These are phyloP conservation scores for Leptodactylus fallax DNA, from an alignment of 2,797 vertebrate genomes.

Conservation along the genomic window DNA sequence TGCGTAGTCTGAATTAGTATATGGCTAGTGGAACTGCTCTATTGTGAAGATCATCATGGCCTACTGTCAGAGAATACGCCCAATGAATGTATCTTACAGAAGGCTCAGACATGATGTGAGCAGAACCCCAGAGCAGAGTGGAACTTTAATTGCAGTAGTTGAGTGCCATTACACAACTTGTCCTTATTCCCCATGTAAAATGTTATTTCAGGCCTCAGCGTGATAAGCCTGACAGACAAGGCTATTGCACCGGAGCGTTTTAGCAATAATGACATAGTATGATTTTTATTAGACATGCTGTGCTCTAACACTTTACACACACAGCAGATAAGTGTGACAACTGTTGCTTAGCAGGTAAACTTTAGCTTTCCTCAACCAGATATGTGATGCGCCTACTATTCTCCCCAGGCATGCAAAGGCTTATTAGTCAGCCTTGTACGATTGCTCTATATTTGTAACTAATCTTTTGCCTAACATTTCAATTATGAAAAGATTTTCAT, in stretches of 20 bases:
- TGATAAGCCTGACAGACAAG: neutral
- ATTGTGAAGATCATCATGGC: too few relatives aligned
- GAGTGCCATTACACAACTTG: neutral
- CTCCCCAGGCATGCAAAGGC: slow-evolving; percentile 74
- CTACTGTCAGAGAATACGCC: too few relatives aligned
- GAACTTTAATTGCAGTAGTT: neutral
- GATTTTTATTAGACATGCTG: too few relatives aligned
- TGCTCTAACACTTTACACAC: neutral
- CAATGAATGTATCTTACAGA: too few relatives aligned
- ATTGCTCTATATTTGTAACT: slow-evolving; percentile 73
- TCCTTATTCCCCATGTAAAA: neutral
- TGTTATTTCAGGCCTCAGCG: neutral
- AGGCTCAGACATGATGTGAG: too few relatives aligned
- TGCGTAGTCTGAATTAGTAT: too few relatives aligned
- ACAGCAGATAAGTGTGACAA: slow-evolving; percentile 1
- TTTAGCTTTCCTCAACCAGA: slow-evolving; percentile 46
- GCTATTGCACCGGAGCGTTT: neutral
- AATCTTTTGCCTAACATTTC: slow-evolving; percentile 84
- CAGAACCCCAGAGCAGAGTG: neutral
- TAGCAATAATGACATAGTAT: neutral
- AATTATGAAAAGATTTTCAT: slow-evolving; percentile 83
- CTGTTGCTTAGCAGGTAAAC: slow-evolving; percentile 74
- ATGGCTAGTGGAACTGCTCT: too few relatives aligned
- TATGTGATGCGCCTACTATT: slow-evolving; percentile 51
- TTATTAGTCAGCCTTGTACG: slow-evolving; percentile 74